These are phyloP conservation scores for Cossypha caffra DNA, from an alignment of 2,797 vertebrate species.

Conservation along the genomic window DNA sequence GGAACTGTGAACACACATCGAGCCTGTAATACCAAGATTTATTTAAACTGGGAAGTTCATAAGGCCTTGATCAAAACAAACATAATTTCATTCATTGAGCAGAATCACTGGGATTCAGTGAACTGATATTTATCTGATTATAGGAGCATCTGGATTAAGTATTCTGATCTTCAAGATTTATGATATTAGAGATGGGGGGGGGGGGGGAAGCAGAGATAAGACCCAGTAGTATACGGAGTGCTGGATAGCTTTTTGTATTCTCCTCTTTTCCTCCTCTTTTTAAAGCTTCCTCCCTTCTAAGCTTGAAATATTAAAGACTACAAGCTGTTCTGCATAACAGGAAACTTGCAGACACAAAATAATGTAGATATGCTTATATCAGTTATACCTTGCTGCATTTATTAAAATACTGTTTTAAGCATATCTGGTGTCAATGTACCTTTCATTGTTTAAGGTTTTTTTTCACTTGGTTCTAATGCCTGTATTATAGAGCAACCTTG, in stretches of 20 bases:
- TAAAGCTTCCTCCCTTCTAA: neutral
- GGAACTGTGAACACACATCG: neutral
- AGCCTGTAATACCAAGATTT: neutral
- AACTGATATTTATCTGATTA: neutral
- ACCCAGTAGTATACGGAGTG: neutral
- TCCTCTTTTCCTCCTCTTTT: neutral
- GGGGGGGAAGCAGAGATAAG: neutral
- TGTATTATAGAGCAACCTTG: neutral
- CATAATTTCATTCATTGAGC: neutral
- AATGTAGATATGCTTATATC: neutral
- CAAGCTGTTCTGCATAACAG: neutral
- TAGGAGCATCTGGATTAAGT: neutral
- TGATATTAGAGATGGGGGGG: accelerated
- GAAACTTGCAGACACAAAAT: neutral
- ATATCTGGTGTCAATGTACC: neutral
- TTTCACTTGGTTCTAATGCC: neutral
- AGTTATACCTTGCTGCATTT: neutral
- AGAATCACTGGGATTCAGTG: neutral
- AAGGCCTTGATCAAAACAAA: neutral
- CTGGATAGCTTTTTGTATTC: neutral
- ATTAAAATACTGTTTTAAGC: neutral
- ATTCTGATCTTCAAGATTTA: neutral
- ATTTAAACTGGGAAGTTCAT: neutral
- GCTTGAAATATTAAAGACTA: neutral
- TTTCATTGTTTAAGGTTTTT: neutral